Conservation (phyloP, 2,888 invertebrate species). For the Campaea margaritaria region DNA sequence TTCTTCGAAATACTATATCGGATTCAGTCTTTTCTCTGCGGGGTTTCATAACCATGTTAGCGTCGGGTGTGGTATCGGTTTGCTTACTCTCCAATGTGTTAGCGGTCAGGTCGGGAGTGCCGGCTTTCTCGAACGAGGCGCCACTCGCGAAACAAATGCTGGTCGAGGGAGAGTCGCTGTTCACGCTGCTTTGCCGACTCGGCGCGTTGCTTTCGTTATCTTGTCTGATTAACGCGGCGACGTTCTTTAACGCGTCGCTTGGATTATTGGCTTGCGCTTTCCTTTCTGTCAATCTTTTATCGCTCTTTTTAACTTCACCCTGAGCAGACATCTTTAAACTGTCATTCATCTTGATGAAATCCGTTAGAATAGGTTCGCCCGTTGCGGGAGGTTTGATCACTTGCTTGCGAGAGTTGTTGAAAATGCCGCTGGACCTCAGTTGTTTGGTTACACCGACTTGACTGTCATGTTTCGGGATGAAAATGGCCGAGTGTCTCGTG, state of each 20-base stretch:
- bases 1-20: conserved; percentile 90
- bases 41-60: conserved; percentile 84
- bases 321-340: conserved; percentile 78
- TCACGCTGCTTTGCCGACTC: conserved; percentile 75
- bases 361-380: conserved; percentile 89
- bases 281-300: conserved; percentile 60
- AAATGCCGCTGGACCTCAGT: conserved; percentile 88
- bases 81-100: conserved; percentile 64
- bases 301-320: conserved; percentile 69
- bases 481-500: conserved; percentile 90
- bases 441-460: conserved; percentile 78
- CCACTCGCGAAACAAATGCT: conserved; percentile 71
- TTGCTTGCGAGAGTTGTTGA: conserved; percentile 88
- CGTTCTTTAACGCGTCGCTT: conserved; percentile 76
- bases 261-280: conserved; percentile 66
- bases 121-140: conserved; percentile 69
- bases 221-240: conserved; percentile 75
- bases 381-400: conserved; percentile 71
- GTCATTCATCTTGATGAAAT: conserved; percentile 87
- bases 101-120: conserved; percentile 73
- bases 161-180: conserved; percentile 77
- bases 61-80: conserved; percentile 54
- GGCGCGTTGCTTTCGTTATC: conserved; percentile 69
- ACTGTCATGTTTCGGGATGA: conserved; percentile 85
- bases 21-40: conserved; percentile 96